These are phyloP conservation scores for Trachops cirrhosus DNA, from an alignment of 2,797 vertebrate species.

Conservation along the genomic window DNA sequence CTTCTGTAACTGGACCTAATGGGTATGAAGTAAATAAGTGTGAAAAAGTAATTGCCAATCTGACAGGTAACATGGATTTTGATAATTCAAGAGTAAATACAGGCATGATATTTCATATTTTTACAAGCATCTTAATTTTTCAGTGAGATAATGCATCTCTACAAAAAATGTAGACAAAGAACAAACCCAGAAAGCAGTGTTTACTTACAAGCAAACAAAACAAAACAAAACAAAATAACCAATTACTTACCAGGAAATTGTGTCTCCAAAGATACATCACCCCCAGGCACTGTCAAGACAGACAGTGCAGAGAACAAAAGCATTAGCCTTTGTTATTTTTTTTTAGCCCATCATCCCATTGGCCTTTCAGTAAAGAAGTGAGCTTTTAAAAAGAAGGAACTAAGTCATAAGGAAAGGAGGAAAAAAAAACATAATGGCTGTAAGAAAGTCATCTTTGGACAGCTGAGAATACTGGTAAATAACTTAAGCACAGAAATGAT, in stretches of 20 bases:
- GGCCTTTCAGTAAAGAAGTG: conserved; percentile 13
- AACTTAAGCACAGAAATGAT: not conserved
- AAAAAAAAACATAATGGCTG: not conserved
- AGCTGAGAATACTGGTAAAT: not conserved
- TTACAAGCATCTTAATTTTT: conserved; percentile 14
- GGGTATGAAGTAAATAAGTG: conserved; percentile 73
- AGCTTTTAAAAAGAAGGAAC: conserved; percentile 28
- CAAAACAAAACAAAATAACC: not conserved
- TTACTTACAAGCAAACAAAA: conserved; percentile 27
- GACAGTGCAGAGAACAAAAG: conserved; percentile 31
- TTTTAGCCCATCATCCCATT: conserved; percentile 29
- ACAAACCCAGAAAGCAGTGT: not conserved
- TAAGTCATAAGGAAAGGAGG: not conserved
- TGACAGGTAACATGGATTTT: conserved; percentile 17
- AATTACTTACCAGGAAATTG: conserved; percentile 39
- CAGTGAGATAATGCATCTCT: conserved; percentile 27
- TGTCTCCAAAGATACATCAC: conserved; percentile 23
- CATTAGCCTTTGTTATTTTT: conserved; percentile 30
- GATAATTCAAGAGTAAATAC: conserved; percentile 49
- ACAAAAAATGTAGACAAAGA: not conserved
- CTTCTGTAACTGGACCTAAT: conserved; percentile 97
- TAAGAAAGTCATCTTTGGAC: not conserved
- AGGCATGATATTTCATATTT: not conserved
- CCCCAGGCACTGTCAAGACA: not conserved
- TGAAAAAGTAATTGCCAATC: conserved; percentile 64